Percentiles rank a stretch among this genome's conserved stretches.
phyloP scores from a whole-genome alignment of 2,113 vertebrate genomes.

The Sebastes fasciatus region DNA sequence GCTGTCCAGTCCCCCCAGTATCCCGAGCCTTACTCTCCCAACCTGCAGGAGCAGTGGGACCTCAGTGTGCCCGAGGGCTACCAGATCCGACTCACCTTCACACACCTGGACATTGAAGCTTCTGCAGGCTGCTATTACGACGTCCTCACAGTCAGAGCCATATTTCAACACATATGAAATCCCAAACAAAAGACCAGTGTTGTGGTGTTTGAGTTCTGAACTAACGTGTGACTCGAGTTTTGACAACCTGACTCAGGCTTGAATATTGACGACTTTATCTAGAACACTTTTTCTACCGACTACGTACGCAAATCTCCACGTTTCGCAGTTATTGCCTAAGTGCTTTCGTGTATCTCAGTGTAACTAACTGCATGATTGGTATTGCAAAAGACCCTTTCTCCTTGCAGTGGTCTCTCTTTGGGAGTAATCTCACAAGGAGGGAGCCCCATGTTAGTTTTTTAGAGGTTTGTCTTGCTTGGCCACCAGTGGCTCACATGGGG shows the following conservation, averaged over 20 bases:
- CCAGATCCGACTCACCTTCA: constrained; percentile 88
- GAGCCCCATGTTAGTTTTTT: not conserved
- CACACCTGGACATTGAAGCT: constrained; percentile 90
- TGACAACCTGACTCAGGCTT: not conserved
- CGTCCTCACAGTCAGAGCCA: constrained; percentile 88
- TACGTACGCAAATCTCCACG: not conserved
- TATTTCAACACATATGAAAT: constrained; percentile 25
- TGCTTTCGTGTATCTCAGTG: not conserved
- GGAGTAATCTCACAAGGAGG: not conserved
- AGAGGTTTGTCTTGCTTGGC: not conserved
- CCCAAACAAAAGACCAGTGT: not conserved
- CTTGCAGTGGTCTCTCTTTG: not conserved
- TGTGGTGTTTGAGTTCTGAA: not conserved
- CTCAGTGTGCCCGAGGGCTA: constrained; percentile 88
- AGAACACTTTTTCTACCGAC: not conserved
- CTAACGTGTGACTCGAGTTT: not conserved
- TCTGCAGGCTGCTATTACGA: constrained; percentile 90
- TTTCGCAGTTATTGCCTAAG: not conserved
- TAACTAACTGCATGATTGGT: not conserved
- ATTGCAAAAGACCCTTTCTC: not conserved
- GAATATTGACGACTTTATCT: not conserved
- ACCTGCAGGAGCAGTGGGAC: constrained; percentile 83
- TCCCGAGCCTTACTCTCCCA: constrained; percentile 88
- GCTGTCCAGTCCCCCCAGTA: constrained; percentile 88
- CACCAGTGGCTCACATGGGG: not conserved